phyloP scores from a whole-genome alignment of 64 coral and sea anemone genomes.

The Porites lutea region DNA sequence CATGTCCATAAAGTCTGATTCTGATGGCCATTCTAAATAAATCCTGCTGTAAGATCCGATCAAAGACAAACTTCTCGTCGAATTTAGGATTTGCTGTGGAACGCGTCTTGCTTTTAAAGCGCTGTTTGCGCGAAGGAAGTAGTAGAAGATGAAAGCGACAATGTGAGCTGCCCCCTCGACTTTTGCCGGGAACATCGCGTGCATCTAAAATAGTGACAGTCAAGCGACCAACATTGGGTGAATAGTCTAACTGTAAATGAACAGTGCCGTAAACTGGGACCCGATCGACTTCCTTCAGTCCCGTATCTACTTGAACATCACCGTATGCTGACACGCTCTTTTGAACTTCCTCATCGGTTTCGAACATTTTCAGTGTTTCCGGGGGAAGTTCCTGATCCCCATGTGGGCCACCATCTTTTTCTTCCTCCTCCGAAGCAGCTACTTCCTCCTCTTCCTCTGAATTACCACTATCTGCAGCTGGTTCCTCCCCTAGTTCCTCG shows the following conservation, averaged over 20 bases:
- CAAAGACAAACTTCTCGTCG: conserved; percentile 90
- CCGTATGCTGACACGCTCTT: conserved; percentile 70
- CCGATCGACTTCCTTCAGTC: conserved; percentile 4
- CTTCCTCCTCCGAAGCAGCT: conserved; percentile 17
- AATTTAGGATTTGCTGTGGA: conserved; percentile 72
- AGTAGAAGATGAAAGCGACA: conserved; percentile 77
- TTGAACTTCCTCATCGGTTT: conserved; percentile 37
- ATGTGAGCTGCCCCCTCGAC: conserved; percentile 64
- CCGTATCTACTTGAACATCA: conserved; percentile 39
- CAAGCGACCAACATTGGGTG: conserved; percentile 72
- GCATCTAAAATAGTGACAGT: conserved; percentile 80
- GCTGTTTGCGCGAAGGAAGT: conserved; percentile 72
- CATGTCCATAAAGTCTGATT: conserved; percentile 83
- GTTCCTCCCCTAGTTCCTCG: conserved; percentile 72
- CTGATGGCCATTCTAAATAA: conserved; percentile 86
- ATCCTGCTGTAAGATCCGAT: conserved; percentile 80
- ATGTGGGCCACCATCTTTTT: conserved; percentile 9
- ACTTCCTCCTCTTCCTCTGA: conserved; percentile 38
- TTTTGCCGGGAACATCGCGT: conserved; percentile 69
- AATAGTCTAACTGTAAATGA: conserved; percentile 71
- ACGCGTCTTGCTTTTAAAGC: conserved; percentile 85
- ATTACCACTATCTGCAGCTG: not conserved
- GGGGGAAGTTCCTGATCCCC: conserved; percentile 25
- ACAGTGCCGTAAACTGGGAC: conserved; percentile 54
- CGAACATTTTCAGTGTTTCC: conserved; percentile 5